Conservation (phyloP, 2,797 vertebrate genomes). For the Enteromius treurensis region DNA sequence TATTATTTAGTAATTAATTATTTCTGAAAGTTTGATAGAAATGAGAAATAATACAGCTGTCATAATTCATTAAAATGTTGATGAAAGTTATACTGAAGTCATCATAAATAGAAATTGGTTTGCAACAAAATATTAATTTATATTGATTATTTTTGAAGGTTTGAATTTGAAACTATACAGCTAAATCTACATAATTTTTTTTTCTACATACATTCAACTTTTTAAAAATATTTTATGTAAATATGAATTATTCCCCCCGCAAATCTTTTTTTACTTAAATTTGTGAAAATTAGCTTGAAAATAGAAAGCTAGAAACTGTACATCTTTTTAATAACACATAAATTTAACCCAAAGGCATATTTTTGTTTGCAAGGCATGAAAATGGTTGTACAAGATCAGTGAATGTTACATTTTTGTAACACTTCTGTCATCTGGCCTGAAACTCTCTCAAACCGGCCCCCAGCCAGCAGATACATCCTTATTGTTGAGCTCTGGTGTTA, state of each 20-base stretch:
- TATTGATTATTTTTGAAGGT: no score
- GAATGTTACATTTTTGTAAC: neutral
- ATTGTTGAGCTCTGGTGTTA: constrained; percentile 25
- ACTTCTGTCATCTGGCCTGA: neutral
- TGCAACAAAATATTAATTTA: no score
- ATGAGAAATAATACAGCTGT: neutral
- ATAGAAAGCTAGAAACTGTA: neutral
- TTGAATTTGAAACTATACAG: neutral
- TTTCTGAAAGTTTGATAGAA: neutral
- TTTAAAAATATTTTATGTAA: neutral
- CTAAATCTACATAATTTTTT: no score
- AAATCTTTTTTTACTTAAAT: neutral
- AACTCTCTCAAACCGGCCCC: neutral
- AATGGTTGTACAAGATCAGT: neutral
- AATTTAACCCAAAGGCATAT: no score
- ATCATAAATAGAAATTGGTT: no score
- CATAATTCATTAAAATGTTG: no score
- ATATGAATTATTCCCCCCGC: neutral
- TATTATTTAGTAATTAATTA: neutral
- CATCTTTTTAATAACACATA: neutral
- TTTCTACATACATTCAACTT: neutral
- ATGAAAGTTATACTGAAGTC: no score
- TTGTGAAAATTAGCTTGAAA: neutral
- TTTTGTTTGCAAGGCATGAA: neutral
- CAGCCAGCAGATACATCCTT: constrained; percentile 4